Evolutionary conservation across 2,797 vertebrate genomes (phyloP).

Genomic region (Mastacembelus armatus): DNA sequence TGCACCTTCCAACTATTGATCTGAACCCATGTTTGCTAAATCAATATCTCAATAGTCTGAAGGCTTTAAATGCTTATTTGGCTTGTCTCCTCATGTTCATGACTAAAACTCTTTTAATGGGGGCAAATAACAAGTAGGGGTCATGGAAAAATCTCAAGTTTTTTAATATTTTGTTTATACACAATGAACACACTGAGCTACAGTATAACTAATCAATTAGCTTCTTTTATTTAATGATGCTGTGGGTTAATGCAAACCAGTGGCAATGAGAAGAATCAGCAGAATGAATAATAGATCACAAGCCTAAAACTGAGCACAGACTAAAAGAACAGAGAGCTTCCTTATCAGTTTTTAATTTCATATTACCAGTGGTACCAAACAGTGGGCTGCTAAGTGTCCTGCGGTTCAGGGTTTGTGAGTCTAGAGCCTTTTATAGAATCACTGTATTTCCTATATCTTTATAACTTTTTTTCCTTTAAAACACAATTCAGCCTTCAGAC

Average conservation of each 20-base stretch:
- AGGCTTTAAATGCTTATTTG: conserved; percentile 23
- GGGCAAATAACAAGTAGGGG: conserved; percentile 9
- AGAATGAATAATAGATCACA: conserved; percentile 83
- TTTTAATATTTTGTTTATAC: conserved; percentile 17
- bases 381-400: conserved; percentile 49
- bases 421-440: conserved; percentile 63
- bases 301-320: conserved; percentile 65
- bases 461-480: conserved; percentile 55
- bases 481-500: conserved; percentile 75
- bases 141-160: conserved; percentile 18
- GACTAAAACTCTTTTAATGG: conserved; percentile 26
- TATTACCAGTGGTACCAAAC: conserved; percentile 44
- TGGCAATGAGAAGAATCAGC: conserved; percentile 71
- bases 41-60: conserved; percentile 53
- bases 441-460: conserved; percentile 69
- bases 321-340: conserved; percentile 61
- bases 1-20: conserved; percentile 57
- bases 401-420: conserved; percentile 61
- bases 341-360: conserved; percentile 47
- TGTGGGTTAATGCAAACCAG: conserved; percentile 71
- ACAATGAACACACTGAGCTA: conserved; percentile 30
- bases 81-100: conserved; percentile 1
- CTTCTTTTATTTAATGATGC: conserved; percentile 68
- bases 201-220: conserved; percentile 65
- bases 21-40: conserved; percentile 29